Evolutionary conservation across 2,797 vertebrate genomes (phyloP).

Genomic region (Channa striata): DNA sequence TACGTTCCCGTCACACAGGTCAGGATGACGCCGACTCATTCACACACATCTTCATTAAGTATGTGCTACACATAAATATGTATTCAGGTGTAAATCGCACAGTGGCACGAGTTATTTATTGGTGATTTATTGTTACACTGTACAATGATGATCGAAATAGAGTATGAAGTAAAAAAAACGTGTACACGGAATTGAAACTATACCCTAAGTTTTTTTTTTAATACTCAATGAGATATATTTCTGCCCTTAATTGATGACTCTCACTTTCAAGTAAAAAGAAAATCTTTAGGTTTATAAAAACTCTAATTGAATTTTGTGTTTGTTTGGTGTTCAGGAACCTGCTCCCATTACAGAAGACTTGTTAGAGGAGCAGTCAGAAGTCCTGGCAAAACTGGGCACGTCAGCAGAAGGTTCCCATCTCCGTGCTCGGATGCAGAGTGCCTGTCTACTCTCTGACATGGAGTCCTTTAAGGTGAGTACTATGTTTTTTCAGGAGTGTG

Average conservation of each 20-base stretch:
- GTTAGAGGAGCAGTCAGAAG: conserved; percentile 96
- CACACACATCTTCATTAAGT: neutral
- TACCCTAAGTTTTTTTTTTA: no score
- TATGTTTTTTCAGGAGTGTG: neutral
- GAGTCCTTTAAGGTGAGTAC: conserved; percentile 95
- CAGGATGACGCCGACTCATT: conserved; percentile 13
- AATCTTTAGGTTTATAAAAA: no score
- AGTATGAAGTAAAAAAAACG: no score
- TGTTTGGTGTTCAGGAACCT: conserved; percentile 86
- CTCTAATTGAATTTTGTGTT: no score
- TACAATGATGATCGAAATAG: no score
- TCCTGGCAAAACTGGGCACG: conserved; percentile 95
- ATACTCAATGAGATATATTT: no score
- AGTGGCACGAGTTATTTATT: neutral
- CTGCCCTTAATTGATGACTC: no score
- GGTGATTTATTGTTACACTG: no score
- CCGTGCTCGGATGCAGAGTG: conserved; percentile 97
- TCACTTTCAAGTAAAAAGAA: no score
- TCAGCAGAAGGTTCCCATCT: conserved; percentile 97
- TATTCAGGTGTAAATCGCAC: neutral
- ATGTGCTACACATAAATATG: neutral
- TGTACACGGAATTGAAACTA: no score
- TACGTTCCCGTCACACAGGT: conserved; percentile 99
- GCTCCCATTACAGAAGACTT: conserved; percentile 98
- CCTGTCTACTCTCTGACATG: conserved; percentile 98